Evolutionary conservation across 2,113 vertebrate species (phyloP).

Genomic region (Notiomystis cincta): DNA sequence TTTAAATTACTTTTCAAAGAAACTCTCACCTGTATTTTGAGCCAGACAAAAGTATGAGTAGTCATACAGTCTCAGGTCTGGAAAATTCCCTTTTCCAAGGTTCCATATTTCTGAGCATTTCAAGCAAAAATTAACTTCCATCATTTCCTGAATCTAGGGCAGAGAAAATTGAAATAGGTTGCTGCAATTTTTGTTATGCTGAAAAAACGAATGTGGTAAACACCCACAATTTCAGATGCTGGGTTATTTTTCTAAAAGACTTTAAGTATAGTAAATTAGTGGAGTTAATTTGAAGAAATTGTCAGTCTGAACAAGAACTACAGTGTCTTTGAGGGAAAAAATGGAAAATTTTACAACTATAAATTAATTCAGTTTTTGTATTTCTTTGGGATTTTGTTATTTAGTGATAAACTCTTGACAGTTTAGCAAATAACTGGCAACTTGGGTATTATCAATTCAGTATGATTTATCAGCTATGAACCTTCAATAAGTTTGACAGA

Average conservation of each 20-base stretch:
- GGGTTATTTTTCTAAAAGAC: background rate
- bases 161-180: conserved; percentile 16
- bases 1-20: background rate
- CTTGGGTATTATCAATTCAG: background rate
- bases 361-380: background rate
- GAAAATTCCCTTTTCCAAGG: background rate
- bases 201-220: background rate
- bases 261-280: background rate
- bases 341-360: background rate
- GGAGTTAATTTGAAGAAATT: background rate
- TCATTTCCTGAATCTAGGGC: conserved; percentile 22
- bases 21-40: background rate
- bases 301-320: background rate
- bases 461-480: background rate
- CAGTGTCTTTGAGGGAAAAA: background rate
- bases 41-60: background rate
- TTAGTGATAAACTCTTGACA: background rate
- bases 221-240: conserved; percentile 27
- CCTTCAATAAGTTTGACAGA: background rate
- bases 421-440: background rate
- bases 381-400: background rate
- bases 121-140: background rate
- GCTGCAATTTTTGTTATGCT: background rate
- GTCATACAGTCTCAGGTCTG: background rate
- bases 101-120: background rate